Base-by-base conservation (phyloP, 2,888 invertebrate genomes). In the Hypselothyrea guttata region DNA sequence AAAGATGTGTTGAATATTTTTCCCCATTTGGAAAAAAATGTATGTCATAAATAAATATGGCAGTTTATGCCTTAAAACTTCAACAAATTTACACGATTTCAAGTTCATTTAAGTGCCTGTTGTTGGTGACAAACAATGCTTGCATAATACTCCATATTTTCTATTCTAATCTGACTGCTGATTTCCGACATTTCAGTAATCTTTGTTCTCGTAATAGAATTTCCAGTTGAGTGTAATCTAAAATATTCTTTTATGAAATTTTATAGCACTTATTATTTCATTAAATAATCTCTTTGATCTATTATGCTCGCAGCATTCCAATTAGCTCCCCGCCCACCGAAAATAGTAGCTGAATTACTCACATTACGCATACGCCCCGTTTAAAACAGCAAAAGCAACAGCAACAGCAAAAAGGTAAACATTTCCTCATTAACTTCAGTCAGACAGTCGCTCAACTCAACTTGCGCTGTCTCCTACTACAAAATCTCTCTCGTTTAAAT, bases 391-490 rank as follows among this genome's bases (percentile, higher is more conserved):
- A 52, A 47, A 68, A 58, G 47, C 37, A 41, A 8, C 33, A 31
- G 22, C 11, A 57, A 40, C 33, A 49, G n/a, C 42, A 45, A 31
- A 22, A 51, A 55, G 61, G 38, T 66, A 51, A 72, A 61, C 51
- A 70, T 53, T 72, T 72, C 53, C 73, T 57, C 59, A 69, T 68
- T 59, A 68, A 53, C 68, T 55, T 47, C 16, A 38, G 13, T 9
- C 15, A 12, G 1, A 11, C 28, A 16, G 11, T 40, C 16, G 31
- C n/a, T n/a, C n/a, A n/a, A 16, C 41, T 42, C 13, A 9, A 27
- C 12, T 35, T 11, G 7, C 9, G 4, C 4, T 15, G 7, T n/a
- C 27, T 11, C 11, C 9, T 7, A 12, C 40, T 9, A 7, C 30
- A 4, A 16, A 8, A 4, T 22, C 30, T 18, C 46, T 30, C 41